Evolutionary conservation across 2,797 vertebrate genomes (phyloP), one percentile per base, ranked within the genome.

Genomic region (Sylvia borin): DNA sequence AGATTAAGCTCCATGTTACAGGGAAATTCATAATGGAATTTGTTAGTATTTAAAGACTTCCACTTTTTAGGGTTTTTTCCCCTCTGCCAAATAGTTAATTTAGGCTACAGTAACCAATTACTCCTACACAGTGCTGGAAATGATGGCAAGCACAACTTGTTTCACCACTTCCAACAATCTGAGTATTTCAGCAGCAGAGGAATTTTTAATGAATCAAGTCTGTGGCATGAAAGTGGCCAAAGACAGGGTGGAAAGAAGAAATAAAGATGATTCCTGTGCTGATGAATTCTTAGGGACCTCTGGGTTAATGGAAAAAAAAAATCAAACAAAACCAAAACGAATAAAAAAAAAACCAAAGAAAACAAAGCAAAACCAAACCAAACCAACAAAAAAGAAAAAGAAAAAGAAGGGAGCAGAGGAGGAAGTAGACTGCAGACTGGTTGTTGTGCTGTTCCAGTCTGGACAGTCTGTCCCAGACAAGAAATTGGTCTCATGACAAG

Each of bases 341-440:
- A 40, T 25, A 10, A 34, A 60, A 36, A 70, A 6, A 53, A 32
- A 40, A 40, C 1, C 10, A 43, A 61, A 12, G 3, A 16, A 38
- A 55, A 4, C 5, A 34, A 38, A 42, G 1, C 2, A 10, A 50
- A 50, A 17, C 4, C 3, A 4, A 21, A 27, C 1, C 2, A 13
- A 58, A 38, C 13, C 8, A 14, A 27, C 27, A 16, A 26, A 50
- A 50, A 34, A 38, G 3, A 24, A 36, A 11, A 4, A 17, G 13
- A 9, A 27, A 29, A 0, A 1, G 7, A 34, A 29, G 5, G 48
- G 14, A 72, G 7, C 29, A 57, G 55, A 67, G 38, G 19, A 77
- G 55, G 53, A 93, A 73, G 31, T 36, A 13, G 58, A 82, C 42
- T 26, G 48, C 74, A 57, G 65, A 60, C 40, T 12, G 34, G 11